These are phyloP conservation scores for Pyrgilauda ruficollis DNA, from an alignment of 2,113 vertebrate genomes.

Conservation along the genomic window DNA sequence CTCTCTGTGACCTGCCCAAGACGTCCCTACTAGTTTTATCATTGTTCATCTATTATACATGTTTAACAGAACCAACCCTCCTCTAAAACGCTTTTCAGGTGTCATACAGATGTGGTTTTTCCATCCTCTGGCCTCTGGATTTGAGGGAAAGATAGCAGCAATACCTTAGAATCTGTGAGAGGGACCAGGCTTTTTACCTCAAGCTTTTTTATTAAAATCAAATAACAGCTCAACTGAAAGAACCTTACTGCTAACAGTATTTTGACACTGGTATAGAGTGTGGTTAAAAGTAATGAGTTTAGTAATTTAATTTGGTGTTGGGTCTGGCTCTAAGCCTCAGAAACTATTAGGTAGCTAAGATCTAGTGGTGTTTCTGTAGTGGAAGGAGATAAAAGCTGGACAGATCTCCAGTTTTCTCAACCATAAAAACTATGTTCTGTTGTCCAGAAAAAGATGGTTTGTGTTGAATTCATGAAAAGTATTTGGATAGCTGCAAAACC, in stretches of 20 bases:
- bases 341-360: slow-evolving; percentile 24
- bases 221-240: not conserved
- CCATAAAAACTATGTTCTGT: not conserved
- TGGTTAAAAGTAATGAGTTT: not conserved
- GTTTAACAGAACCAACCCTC: not conserved
- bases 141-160: not conserved
- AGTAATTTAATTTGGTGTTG: not conserved
- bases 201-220: not conserved
- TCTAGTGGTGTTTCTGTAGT: not conserved
- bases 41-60: not conserved
- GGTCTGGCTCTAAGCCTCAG: not conserved
- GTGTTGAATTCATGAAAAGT: not conserved
- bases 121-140: not conserved
- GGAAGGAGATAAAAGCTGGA: not conserved
- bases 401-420: not conserved
- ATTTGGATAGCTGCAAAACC: not conserved
- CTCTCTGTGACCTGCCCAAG: accelerated
- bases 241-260: slow-evolving; percentile 24
- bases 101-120: not conserved
- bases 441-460: not conserved
- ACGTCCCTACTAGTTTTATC: not conserved
- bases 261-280: not conserved
- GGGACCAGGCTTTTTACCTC: not conserved
- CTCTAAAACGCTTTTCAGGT: not conserved
- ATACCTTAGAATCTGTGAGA: not conserved